Conservation (phyloP, 1,140 invertebrate species). For the Zaprionus kolodkinae region DNA sequence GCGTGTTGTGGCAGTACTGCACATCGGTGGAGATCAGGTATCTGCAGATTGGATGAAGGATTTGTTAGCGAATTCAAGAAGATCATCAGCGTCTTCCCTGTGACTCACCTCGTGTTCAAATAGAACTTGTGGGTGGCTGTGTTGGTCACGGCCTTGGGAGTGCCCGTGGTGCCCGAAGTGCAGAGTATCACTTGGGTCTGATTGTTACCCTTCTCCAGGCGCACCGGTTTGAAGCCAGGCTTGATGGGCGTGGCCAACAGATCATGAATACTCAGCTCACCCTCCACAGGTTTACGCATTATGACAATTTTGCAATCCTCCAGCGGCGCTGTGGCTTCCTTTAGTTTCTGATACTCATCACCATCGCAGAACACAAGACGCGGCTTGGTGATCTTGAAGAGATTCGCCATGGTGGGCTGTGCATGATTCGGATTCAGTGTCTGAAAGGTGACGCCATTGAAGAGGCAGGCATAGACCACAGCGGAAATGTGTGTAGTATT, state of each 20-base stretch:
- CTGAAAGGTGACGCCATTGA: slow-evolving; percentile 45
- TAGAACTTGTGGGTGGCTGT: slow-evolving; percentile 85
- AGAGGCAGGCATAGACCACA: slow-evolving; percentile 42
- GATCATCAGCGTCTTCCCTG: background rate
- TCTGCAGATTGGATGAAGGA: background rate
- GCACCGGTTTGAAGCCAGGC: slow-evolving; percentile 22
- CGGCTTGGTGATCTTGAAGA: slow-evolving; percentile 47
- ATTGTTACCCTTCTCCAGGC: slow-evolving; percentile 42
- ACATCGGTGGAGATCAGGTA: slow-evolving; percentile 30
- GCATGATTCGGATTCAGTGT: slow-evolving; percentile 21
- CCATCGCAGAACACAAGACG: slow-evolving; percentile 63
- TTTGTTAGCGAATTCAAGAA: background rate
- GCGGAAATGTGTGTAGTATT: slow-evolving; percentile 43
- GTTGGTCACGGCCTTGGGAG: slow-evolving; percentile 91
- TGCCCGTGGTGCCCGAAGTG: slow-evolving; percentile 90
- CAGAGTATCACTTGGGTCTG: slow-evolving; percentile 75
- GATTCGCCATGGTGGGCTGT: slow-evolving; percentile 26
- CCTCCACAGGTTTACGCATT: slow-evolving; percentile 34
- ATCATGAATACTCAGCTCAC: slow-evolving; percentile 21
- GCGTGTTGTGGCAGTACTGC: slow-evolving; percentile 37
- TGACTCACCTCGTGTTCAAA: slow-evolving; percentile 20
- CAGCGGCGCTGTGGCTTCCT: slow-evolving; percentile 14
- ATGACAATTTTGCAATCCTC: slow-evolving; percentile 25
- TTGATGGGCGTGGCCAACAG: slow-evolving; percentile 23
- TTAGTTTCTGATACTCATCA: slow-evolving; percentile 42